Conservation (phyloP, 1,140 invertebrate genomes). For the Heliconius congener region DNA sequence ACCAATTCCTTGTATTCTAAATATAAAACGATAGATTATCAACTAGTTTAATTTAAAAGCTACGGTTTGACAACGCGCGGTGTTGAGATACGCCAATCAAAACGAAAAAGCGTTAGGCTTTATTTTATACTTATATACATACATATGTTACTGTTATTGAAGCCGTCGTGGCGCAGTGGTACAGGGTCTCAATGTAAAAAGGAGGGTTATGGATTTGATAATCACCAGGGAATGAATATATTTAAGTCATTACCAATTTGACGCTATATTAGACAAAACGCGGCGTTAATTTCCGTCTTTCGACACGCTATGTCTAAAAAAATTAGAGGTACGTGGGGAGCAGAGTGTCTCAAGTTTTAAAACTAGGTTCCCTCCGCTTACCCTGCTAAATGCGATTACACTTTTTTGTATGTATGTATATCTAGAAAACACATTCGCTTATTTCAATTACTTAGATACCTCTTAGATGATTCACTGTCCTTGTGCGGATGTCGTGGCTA, state of each 20-base stretch:
- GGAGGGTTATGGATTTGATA: no score
- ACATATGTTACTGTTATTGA: no score
- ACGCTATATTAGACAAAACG: background rate
- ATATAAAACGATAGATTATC: no score
- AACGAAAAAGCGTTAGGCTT: no score
- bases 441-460: constrained; percentile 14
- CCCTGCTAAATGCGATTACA: background rate
- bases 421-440: background rate
- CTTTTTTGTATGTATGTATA: background rate
- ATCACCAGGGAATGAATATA: no score
- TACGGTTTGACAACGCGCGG: background rate
- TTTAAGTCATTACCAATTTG: no score
- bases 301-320: background rate
- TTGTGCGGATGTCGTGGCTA: constrained; percentile 15
- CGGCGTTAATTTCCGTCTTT: background rate
- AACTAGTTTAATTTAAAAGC: no score
- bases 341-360: background rate
- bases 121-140: no score
- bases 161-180: no score
- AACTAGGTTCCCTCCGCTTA: background rate
- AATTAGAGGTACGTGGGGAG: background rate
- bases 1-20: background rate
- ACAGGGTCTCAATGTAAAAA: no score
- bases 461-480: constrained; percentile 13
- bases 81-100: background rate